These are phyloP conservation scores for Alectoris magna DNA, from an alignment of 2,797 vertebrate species.

Conservation along the genomic window DNA sequence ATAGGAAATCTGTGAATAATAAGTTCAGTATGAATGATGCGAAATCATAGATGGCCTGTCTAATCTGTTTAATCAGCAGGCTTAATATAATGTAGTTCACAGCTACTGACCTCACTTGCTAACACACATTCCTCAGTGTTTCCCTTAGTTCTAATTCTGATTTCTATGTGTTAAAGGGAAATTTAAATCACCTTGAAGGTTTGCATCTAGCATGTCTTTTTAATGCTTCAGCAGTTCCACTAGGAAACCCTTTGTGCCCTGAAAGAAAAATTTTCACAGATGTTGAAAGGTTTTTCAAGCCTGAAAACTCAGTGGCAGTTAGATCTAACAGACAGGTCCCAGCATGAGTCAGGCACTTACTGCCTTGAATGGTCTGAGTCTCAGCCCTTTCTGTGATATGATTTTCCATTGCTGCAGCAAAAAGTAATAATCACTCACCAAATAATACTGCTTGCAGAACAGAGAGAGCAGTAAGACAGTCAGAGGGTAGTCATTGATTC, in stretches of 20 bases:
- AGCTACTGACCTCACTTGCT: neutral
- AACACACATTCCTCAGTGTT: neutral
- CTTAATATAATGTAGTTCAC: neutral
- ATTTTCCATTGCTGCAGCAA: neutral
- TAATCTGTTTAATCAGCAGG: neutral
- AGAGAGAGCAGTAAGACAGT: neutral
- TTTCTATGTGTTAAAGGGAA: neutral
- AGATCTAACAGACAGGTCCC: neutral
- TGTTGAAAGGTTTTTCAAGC: neutral
- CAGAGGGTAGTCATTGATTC: neutral
- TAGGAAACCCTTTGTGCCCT: neutral
- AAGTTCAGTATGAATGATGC: neutral
- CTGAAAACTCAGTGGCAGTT: neutral
- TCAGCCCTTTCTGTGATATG: neutral
- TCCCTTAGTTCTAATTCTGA: neutral
- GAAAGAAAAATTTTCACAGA: neutral
- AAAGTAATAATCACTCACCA: neutral
- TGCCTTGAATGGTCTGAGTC: neutral
- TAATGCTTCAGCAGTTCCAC: neutral
- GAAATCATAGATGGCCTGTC: neutral
- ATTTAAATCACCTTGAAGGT: neutral
- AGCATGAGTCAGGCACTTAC: neutral
- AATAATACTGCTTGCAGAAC: neutral
- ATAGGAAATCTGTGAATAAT: neutral
- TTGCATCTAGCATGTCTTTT: neutral